Evolutionary conservation across 2,888 invertebrate genomes (phyloP), one percentile per base, ranked within the genome.

Genomic region (Spodoptera exigua): DNA sequence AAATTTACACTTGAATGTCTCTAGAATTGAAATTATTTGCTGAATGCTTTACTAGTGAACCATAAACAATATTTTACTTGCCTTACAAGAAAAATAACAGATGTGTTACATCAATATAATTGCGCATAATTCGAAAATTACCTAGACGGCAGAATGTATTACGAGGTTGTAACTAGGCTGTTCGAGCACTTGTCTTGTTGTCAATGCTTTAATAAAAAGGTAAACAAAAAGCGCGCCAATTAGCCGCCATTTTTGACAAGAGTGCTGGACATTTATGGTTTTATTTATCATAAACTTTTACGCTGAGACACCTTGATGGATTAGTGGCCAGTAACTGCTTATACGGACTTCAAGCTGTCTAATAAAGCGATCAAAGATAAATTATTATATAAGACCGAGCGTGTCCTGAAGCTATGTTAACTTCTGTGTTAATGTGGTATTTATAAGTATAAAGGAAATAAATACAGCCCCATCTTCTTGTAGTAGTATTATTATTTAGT

Each of bases 61-160:
- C 46, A 59, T 59, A 51, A 46, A 54, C 0, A 48, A 56, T 21
- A 16, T 39, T 40, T 10, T 34, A 46, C 21, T 9, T 51, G 10
- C 54, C 51, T 12, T 55, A 36, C 39, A 59, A 2, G 52, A 40
- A 18, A n/a, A 17, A 10, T 71, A 69, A 68, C 73, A 41, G 68
- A 55, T 52, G 68, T 68, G 39, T 51, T 67, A 55, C 61, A 73
- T 73, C 61, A 73, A 67, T 47, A 51, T 67, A 73, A 69, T 52
- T 41, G 69, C 35, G 36, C 21, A 16, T 73, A 52, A 55, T 68
- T 68, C 48, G 44, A 54, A 52, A 73, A 60, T 40, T 10, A 54
- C 61, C 1, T 67, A 73, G 1, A 59, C 52, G 61, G 69, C n/a
- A 12, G 27, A 39, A 51, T 55, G 11, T 0, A 0, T 43, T 27